Evolutionary conservation across 2,888 invertebrate species (phyloP), one percentile per base, ranked within the genome.

Genomic region (Acholoe squamosa): DNA sequence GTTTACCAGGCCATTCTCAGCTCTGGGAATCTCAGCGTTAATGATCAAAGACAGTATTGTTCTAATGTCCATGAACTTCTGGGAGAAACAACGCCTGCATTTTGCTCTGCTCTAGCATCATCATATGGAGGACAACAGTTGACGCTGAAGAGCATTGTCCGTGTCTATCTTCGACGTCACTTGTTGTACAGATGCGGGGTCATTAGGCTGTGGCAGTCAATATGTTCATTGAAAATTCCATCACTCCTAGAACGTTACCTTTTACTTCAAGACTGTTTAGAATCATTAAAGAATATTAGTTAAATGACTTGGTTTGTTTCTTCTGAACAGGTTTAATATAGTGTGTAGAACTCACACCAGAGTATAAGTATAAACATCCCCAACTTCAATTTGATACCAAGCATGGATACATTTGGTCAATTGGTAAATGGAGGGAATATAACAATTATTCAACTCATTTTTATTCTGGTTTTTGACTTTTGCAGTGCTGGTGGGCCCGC

Each of bases 261-360:
- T 3, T 84, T 84, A 84, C 84, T 84, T 51, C 84, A 84, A 33
- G 84, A 43, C 19, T 43, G n/a, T 51, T 0, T 84, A 84, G 84
- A 84, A 71, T 28, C 28, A 28, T 28, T 71, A 28, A 71, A 71
- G 28, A 25, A 71, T 14, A n/a, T 61, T 61, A 61, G 12, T n/a
- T 61, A 61, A 61, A 61, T 61, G 1, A 3, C 19, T 19, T 43
- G 10, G 43, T 43, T 43, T 43, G 43, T 43, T n/a, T n/a, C n/a
- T n/a, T n/a, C n/a, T n/a, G n/a, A n/a, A n/a, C n/a, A n/a, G n/a
- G n/a, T n/a, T n/a, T n/a, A n/a, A n/a, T n/a, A n/a, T n/a, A n/a
- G n/a, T n/a, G n/a, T n/a, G n/a, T n/a, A n/a, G n/a, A n/a, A n/a
- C n/a, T n/a, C n/a, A n/a, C n/a, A n/a, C n/a, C n/a, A n/a, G n/a